Evolutionary conservation across 2,113 vertebrate genomes (phyloP).

Genomic region (Falcunculus frontatus): DNA sequence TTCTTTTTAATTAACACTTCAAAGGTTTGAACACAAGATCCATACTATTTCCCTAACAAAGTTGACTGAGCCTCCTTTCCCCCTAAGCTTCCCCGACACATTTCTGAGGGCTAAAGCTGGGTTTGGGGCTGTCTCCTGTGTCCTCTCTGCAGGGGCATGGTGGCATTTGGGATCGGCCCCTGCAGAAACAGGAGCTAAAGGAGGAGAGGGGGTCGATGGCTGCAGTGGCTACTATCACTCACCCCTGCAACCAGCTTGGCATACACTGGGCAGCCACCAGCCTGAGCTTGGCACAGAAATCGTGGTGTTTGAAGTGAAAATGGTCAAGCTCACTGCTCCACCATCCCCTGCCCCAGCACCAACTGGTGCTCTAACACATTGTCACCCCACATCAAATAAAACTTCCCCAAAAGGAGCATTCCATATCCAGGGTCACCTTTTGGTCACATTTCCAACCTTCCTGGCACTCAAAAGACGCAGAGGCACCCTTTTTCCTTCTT

Average conservation of each 20-base stretch:
- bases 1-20: slow-evolving; percentile 74
- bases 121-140: neutral
- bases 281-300: neutral
- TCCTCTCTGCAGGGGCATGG: neutral
- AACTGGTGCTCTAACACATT: neutral
- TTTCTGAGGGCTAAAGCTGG: neutral
- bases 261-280: rapidly evolving
- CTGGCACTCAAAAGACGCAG: neutral
- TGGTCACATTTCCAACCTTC: neutral
- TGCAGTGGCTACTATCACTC: neutral
- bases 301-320: rapidly evolving
- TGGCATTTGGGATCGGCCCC: neutral
- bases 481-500: neutral
- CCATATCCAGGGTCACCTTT: neutral
- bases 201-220: rapidly evolving
- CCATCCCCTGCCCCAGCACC: neutral
- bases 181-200: neutral
- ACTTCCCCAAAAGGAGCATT: neutral
- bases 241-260: neutral
- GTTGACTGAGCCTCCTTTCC: slow-evolving; percentile 28
- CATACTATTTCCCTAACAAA: slow-evolving; percentile 42
- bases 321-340: neutral
- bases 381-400: neutral
- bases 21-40: slow-evolving; percentile 51
- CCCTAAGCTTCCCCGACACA: neutral